These are phyloP conservation scores for Caenorhabditis tropicalis DNA, from an alignment of 1,140 invertebrate genomes.

Conservation along the genomic window DNA sequence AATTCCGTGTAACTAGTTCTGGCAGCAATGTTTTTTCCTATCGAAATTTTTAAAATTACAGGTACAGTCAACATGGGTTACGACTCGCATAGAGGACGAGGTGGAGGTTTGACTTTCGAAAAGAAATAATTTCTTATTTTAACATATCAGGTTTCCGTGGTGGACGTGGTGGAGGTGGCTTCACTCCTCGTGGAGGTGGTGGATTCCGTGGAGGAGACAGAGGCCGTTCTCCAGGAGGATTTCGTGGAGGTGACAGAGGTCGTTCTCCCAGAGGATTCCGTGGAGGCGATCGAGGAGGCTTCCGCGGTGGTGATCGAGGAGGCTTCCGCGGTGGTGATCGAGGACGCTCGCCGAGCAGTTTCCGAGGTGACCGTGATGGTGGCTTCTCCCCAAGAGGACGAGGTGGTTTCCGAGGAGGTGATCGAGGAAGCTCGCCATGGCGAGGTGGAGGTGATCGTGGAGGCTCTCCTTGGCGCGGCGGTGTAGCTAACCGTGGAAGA, in stretches of 20 bases:
- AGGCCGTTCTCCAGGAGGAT: neutral
- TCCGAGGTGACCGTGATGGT: conserved; percentile 1
- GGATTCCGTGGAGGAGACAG: conserved; percentile 11
- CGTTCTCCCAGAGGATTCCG: conserved; percentile 17
- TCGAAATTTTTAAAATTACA: neutral
- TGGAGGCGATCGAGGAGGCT: conserved; percentile 7
- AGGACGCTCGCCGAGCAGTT: neutral
- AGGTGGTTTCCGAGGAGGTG: neutral
- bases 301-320: no score
- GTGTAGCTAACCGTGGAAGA: conserved; percentile 26
- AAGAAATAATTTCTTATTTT: no score
- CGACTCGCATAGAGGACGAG: conserved; percentile 23
- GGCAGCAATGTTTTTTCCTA: no score
- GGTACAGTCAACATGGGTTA: conserved; percentile 11
- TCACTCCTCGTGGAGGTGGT: neutral
- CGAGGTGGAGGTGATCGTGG: conserved; percentile 36
- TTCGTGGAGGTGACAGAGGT: conserved; percentile 26
- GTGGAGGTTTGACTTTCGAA: no score
- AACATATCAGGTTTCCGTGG: no score
- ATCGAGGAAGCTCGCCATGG: neutral
- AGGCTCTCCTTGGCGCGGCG: neutral
- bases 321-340: conserved; percentile 34
- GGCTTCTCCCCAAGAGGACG: neutral
- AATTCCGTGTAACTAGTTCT: no score
- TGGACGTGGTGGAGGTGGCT: no score